Evolutionary conservation across 1,140 invertebrate genomes (phyloP).

Genomic region (Oscheius sp.): DNA sequence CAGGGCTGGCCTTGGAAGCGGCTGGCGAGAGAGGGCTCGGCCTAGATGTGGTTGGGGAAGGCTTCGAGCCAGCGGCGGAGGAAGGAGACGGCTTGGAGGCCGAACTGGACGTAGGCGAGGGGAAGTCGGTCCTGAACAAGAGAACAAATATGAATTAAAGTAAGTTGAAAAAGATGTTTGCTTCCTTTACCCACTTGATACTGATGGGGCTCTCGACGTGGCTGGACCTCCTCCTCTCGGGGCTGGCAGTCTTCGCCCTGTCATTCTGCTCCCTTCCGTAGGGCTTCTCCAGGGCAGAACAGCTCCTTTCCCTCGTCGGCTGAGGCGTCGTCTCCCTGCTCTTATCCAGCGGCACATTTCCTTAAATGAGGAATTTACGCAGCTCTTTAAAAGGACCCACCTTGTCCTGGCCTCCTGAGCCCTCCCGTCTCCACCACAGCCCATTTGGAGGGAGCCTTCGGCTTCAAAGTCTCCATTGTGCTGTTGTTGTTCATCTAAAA

Average conservation of each 20-base stretch:
- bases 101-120: too few species aligned
- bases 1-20: not conserved
- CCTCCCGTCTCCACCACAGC: slow-evolving; percentile 1
- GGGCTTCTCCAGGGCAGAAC: not conserved
- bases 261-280: not conserved
- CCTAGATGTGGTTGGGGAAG: too few species aligned
- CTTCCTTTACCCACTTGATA: slow-evolving; percentile 10
- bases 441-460: not conserved
- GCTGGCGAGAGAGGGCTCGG: too few species aligned
- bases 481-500: slow-evolving; percentile 12
- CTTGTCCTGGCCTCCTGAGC: not conserved
- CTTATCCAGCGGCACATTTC: not conserved
- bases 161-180: too few species aligned
- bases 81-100: too few species aligned
- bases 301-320: slow-evolving; percentile 2
- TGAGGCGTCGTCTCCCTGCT: slow-evolving; percentile 11
- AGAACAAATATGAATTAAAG: too few species aligned
- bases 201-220: not conserved
- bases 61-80: too few species aligned
- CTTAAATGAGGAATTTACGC: too few species aligned
- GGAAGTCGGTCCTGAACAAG: not conserved
- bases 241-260: not conserved
- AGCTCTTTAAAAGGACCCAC: too few species aligned
- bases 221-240: not conserved
- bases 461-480: not conserved